Conservation (phyloP, 1,140 invertebrate genomes). For the Drosophila melanogaster region DNA sequence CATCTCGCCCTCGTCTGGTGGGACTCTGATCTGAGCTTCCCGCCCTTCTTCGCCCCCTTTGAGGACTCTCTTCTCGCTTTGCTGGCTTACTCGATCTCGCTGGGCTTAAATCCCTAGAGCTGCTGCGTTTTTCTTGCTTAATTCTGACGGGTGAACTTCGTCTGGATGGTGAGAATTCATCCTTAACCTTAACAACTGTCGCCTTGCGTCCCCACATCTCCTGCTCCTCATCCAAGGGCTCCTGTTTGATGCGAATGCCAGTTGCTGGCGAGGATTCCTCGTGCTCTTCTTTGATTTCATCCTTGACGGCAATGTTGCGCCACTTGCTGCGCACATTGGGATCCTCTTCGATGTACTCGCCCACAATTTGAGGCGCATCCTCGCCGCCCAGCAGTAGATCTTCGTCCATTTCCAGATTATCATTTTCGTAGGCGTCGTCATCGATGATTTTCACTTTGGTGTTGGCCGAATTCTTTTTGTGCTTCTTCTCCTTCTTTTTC, state of each 20-base stretch:
- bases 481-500: constrained; percentile 72
- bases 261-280: constrained; percentile 4
- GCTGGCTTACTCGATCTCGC: neutral
- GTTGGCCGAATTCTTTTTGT: constrained; percentile 85
- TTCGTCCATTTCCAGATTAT: constrained; percentile 88
- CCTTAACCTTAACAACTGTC: constrained; percentile 19
- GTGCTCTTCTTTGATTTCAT: constrained; percentile 60
- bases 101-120: constrained; percentile 47
- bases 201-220: constrained; percentile 62
- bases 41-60: constrained; percentile 17
- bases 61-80: constrained; percentile 61
- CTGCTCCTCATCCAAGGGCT: constrained; percentile 31
- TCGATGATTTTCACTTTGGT: constrained; percentile 95
- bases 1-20: constrained; percentile 36
- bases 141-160: constrained; percentile 33
- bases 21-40: constrained; percentile 65
- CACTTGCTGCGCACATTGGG: constrained; percentile 89
- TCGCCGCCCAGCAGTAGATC: constrained; percentile 90
- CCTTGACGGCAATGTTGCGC: constrained; percentile 86
- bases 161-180: constrained; percentile 31
- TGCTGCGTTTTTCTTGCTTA: constrained; percentile 59
- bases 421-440: constrained; percentile 91
- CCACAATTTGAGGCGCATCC: constrained; percentile 95
- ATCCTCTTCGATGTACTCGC: constrained; percentile 93
- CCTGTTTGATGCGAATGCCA: constrained; percentile 43